Evolutionary conservation across 2,888 invertebrate species (phyloP).

Genomic region (Tipula confusa): DNA sequence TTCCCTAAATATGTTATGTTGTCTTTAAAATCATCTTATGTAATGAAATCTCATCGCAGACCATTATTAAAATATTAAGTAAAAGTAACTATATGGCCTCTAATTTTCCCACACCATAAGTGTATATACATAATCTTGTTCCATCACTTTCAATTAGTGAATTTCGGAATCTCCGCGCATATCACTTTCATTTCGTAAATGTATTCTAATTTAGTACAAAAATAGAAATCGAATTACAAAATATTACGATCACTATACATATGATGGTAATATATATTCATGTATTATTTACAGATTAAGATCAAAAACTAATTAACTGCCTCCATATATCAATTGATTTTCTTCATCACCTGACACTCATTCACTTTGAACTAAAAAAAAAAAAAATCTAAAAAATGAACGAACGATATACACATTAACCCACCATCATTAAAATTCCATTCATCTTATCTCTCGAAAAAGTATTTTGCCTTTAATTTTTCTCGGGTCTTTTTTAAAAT

Average conservation of each 20-base stretch:
- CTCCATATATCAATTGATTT: constrained; percentile 25
- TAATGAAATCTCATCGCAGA: too few relatives aligned
- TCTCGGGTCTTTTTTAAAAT: background rate
- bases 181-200: background rate
- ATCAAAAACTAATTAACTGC: background rate
- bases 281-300: background rate
- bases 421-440: constrained; percentile 8
- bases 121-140: background rate
- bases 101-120: background rate
- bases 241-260: background rate
- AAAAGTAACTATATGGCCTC: background rate
- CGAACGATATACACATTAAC: background rate
- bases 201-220: constrained; percentile 5
- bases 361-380: background rate
- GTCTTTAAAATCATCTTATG: too few relatives aligned
- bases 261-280: background rate
- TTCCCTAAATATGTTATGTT: too few relatives aligned
- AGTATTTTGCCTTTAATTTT: background rate
- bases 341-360: background rate
- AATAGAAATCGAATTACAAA: background rate
- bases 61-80: too few relatives aligned
- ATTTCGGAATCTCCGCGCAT: background rate
- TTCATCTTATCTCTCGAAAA: background rate
- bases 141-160: background rate
- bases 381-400: background rate